Conservation (phyloP, 2,797 vertebrate genomes). For the Pantherophis vulpinus region DNA sequence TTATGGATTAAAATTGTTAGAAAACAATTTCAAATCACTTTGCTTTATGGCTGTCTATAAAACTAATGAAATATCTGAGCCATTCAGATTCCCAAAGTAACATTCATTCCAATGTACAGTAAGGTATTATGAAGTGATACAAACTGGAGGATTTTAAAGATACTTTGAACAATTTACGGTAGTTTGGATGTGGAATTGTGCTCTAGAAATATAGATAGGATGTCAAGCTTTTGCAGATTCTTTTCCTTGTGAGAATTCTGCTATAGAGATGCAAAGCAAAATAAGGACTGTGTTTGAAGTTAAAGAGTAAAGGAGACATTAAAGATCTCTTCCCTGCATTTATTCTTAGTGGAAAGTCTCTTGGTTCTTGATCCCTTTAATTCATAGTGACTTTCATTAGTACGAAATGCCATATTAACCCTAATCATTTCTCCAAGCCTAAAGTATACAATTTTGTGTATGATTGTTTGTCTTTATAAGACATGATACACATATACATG, state of each 20-base stretch:
- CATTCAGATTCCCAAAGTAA: not conserved
- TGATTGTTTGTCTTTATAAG: not conserved
- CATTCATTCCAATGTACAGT: conserved; percentile 11
- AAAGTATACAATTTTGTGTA: not conserved
- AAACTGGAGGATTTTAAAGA: conserved; percentile 24
- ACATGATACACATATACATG: not conserved
- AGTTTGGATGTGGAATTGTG: not conserved
- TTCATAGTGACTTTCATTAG: not conserved
- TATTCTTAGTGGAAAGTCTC: not conserved
- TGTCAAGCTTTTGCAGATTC: not conserved
- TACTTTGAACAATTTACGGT: not conserved
- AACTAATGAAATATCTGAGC: conserved; percentile 13
- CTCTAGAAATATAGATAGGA: not conserved
- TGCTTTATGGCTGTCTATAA: not conserved
- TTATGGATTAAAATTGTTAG: not conserved
- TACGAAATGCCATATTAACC: not conserved
- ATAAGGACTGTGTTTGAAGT: not conserved
- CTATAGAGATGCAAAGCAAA: not conserved
- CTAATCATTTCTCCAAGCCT: not conserved
- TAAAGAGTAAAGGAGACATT: not conserved
- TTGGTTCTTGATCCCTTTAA: not conserved
- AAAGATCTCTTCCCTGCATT: not conserved
- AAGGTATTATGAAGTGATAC: not conserved
- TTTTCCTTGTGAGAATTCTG: not conserved
- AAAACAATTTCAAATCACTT: not conserved